Evolutionary conservation across 2,888 invertebrate genomes (phyloP).

Genomic region (Melanchra persicariae): DNA sequence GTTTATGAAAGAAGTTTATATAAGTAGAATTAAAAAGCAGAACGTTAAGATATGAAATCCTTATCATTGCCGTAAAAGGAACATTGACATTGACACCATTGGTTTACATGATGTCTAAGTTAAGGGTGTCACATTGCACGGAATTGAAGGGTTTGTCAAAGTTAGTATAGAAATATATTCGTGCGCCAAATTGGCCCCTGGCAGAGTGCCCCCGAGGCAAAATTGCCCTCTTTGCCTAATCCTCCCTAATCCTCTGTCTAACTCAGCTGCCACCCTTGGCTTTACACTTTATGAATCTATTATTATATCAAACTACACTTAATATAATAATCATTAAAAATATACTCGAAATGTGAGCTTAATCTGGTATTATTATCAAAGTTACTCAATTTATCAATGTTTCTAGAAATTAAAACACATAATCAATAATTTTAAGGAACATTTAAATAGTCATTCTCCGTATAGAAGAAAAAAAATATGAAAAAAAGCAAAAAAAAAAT

Average conservation of each 20-base stretch:
- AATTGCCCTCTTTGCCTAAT: constrained; percentile 17
- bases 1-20: constrained; percentile 11
- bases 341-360: constrained; percentile 56
- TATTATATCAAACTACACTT: constrained; percentile 33
- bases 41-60: constrained; percentile 8
- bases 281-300: constrained; percentile 50
- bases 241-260: constrained; percentile 21
- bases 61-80: constrained; percentile 33
- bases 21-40: constrained; percentile 14
- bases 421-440: constrained; percentile 58
- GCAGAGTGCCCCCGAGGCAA: constrained; percentile 9
- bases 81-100: constrained; percentile 63
- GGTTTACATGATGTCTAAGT: constrained; percentile 35
- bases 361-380: constrained; percentile 37
- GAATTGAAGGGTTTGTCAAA: constrained; percentile 9
- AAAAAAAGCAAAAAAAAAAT: constrained; percentile 29
- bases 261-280: constrained; percentile 38
- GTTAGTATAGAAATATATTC: constrained; percentile 24
- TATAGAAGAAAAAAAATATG: constrained; percentile 28
- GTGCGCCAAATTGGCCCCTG: constrained; percentile 16
- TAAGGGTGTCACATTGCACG: constrained; percentile 34
- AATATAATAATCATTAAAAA: constrained; percentile 20
- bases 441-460: constrained; percentile 40
- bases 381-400: constrained; percentile 39
- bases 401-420: constrained; percentile 51